A percentile compares a stretch with the other conserved stretches of the same genome.
Conservation (phyloP, 2,113 vertebrate genomes). For the Nicator chloris region DNA sequence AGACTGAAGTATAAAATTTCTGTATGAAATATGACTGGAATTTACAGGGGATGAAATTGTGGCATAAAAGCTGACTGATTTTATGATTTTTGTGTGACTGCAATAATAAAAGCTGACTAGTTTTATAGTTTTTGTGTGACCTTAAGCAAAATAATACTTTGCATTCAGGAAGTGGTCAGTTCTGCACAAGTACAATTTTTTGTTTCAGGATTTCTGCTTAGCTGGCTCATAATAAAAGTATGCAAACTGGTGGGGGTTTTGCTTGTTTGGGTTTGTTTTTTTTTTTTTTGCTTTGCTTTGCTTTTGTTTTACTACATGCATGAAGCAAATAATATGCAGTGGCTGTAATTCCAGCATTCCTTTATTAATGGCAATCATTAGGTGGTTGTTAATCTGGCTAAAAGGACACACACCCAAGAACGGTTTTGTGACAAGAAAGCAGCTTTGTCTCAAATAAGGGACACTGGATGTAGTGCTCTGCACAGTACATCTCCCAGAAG, state of each 20-base stretch:
- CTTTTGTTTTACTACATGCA: background rate
- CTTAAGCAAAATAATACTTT: background rate
- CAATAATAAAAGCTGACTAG: background rate
- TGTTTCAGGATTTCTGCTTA: background rate
- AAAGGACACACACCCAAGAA: background rate
- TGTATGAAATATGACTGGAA: background rate
- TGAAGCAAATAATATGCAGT: background rate
- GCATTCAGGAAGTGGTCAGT: background rate
- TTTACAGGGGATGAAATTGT: background rate
- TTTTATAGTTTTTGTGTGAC: background rate
- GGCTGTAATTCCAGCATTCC: background rate
- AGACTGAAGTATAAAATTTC: background rate
- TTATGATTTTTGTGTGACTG: background rate
- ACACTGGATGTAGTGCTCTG: conserved; percentile 18
- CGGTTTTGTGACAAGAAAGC: conserved; percentile 3
- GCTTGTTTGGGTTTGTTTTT: background rate
- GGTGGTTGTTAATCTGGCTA: background rate
- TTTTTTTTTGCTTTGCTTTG: background rate
- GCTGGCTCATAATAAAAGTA: background rate
- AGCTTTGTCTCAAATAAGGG: conserved; percentile 42
- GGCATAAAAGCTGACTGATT: background rate
- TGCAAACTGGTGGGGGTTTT: background rate
- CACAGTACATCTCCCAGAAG: conserved; percentile 28
- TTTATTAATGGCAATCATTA: background rate
- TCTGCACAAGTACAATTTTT: background rate